Percentiles rank a stretch among this genome's conserved stretches.
Conservation (phyloP, 2,113 vertebrate species). For the Garra rufa region DNA sequence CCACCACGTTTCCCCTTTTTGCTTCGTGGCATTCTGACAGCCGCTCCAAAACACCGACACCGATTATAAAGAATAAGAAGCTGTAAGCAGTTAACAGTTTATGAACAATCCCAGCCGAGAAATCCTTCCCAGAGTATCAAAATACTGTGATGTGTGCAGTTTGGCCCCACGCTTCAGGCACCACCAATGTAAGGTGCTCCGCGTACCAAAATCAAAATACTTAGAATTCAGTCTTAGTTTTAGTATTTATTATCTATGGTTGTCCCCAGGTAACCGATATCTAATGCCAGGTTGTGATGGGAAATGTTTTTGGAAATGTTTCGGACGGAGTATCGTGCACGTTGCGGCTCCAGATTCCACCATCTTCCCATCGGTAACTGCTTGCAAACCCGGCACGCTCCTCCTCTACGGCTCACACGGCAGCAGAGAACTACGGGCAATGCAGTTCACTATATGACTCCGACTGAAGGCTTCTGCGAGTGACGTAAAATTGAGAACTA, state of each 20-base stretch:
- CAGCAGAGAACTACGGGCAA: slow-evolving; percentile 47
- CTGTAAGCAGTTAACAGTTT: background rate
- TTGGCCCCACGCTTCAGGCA: slow-evolving; percentile 48
- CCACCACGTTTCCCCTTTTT: slow-evolving; percentile 78
- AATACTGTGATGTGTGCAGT: slow-evolving; percentile 24
- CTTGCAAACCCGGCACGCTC: slow-evolving; percentile 58
- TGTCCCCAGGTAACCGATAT: slow-evolving; percentile 76
- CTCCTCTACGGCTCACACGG: slow-evolving; percentile 32
- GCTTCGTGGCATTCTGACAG: slow-evolving; percentile 74
- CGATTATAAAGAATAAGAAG: slow-evolving; percentile 10
- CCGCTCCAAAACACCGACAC: background rate
- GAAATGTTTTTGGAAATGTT: slow-evolving; percentile 69
- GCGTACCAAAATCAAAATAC: background rate
- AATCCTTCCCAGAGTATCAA: background rate
- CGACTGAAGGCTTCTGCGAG: background rate
- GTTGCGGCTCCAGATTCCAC: slow-evolving; percentile 73
- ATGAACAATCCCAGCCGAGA: background rate
- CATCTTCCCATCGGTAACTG: slow-evolving; percentile 76
- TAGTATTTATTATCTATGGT: slow-evolving; percentile 74
- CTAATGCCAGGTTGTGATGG: slow-evolving; percentile 69
- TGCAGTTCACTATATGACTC: slow-evolving; percentile 44
- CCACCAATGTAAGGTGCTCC: background rate
- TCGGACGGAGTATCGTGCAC: slow-evolving; percentile 75
- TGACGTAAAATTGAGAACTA: background rate
- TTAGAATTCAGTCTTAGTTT: background rate